Evolutionary conservation across 1,140 invertebrate species (phyloP).

Genomic region (Drosophila bocki): DNA sequence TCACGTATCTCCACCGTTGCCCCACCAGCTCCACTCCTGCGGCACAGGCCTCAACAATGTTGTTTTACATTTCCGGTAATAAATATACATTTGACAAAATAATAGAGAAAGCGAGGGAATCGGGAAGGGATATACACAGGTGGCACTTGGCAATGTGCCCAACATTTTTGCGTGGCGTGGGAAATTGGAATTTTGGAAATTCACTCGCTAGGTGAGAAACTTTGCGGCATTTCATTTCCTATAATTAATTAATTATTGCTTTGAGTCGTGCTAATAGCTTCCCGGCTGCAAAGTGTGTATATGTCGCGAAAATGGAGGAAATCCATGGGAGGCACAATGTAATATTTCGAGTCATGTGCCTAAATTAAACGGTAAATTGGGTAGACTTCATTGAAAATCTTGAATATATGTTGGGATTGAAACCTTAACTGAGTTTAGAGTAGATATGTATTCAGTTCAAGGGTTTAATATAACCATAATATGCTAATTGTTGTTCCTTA

Average conservation of each 20-base stretch:
- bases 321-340: background rate
- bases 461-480: background rate
- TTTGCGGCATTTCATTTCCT: conserved; percentile 82
- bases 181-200: conserved; percentile 75
- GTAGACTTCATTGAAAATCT: background rate
- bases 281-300: conserved; percentile 5
- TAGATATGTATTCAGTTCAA: background rate
- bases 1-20: conserved; percentile 12
- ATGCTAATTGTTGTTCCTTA: background rate
- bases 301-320: background rate
- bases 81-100: conserved; percentile 80
- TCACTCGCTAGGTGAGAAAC: conserved; percentile 70
- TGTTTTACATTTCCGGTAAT: conserved; percentile 82
- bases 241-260: conserved; percentile 76
- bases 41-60: conserved; percentile 44
- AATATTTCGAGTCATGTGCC: background rate
- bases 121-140: conserved; percentile 6
- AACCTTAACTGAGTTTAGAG: background rate
- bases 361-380: background rate
- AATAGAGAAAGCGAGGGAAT: conserved; percentile 44
- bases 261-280: conserved; percentile 59
- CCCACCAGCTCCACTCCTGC: background rate
- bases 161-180: conserved; percentile 59
- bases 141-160: conserved; percentile 67
- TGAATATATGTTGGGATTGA: background rate